Evolutionary conservation across 1,140 invertebrate species (phyloP).

Genomic region (Bilobella aurantiaca): DNA sequence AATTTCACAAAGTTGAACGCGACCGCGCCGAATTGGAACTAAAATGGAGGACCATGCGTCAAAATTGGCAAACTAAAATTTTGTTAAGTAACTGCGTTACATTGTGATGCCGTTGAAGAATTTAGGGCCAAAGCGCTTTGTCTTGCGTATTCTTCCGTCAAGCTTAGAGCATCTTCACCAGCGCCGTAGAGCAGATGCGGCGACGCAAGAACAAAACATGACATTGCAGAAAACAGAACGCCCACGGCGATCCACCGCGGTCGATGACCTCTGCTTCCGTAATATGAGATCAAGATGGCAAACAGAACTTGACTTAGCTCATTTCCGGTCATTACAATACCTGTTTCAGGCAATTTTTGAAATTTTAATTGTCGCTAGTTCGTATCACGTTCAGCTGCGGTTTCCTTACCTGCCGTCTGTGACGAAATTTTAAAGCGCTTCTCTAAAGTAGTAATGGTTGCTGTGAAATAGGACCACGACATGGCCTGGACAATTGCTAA

Average conservation of each 20-base stretch:
- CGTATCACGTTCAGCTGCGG: not conserved
- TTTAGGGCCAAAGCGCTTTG: not conserved
- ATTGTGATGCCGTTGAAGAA: constrained; percentile 2
- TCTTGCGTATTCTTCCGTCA: constrained; percentile 39
- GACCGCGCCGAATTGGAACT: not conserved
- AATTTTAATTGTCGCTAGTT: not conserved
- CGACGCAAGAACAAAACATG: constrained; percentile 56
- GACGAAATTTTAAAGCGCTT: constrained; percentile 93
- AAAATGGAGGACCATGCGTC: not conserved
- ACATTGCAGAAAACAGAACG: constrained; percentile 55
- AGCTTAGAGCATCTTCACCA: constrained; percentile 39
- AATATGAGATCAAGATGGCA: constrained; percentile 53
- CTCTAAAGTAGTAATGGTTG: constrained; percentile 91
- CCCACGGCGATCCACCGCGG: constrained; percentile 62
- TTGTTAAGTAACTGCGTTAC: not conserved
- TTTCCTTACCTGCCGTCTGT: constrained; percentile 62
- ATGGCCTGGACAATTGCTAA: constrained; percentile 69
- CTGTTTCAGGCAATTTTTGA: too few relatives aligned
- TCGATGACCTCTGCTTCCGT: constrained; percentile 55
- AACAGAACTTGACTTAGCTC: constrained; percentile 51
- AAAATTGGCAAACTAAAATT: not conserved
- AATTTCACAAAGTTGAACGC: not conserved
- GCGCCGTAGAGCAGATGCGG: constrained; percentile 61
- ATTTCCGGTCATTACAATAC: constrained; percentile 60
- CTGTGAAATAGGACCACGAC: constrained; percentile 91